phyloP scores from a whole-genome alignment of 2,797 vertebrate species.

The Petrocephalus sullivani region DNA sequence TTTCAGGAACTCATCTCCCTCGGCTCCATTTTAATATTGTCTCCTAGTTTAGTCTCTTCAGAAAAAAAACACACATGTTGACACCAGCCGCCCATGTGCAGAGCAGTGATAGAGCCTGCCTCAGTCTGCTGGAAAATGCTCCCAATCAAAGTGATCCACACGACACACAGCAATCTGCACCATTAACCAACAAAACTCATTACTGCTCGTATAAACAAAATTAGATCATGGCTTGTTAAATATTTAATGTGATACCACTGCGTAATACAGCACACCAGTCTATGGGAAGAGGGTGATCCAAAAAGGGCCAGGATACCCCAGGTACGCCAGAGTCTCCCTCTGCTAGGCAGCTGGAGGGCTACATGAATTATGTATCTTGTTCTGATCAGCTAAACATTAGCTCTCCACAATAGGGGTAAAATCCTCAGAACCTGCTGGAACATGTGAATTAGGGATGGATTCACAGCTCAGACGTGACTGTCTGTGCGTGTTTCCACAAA shows the following conservation, averaged over 20 bases:
- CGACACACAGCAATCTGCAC: background rate
- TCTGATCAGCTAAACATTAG: background rate
- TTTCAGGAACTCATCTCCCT: background rate
- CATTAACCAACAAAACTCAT: background rate
- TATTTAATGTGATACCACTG: background rate
- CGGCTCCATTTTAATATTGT: background rate
- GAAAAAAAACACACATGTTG: background rate
- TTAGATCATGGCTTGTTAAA: background rate
- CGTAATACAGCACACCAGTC: background rate
- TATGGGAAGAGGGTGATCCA: background rate
- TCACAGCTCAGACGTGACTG: background rate
- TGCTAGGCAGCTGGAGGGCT: background rate
- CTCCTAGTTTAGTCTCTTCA: background rate
- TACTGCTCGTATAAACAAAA: background rate
- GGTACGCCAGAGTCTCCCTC: background rate
- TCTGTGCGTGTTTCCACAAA: background rate
- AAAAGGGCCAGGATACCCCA: background rate
- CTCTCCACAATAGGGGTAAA: background rate
- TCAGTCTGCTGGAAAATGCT: background rate
- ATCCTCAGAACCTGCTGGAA: background rate
- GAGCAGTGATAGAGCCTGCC: background rate
- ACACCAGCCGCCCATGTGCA: background rate
- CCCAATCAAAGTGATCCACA: background rate
- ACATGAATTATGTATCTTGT: background rate
- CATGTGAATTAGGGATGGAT: background rate